Conservation (phyloP, 2,113 vertebrate species). For the Coptodon bakossiorum region DNA sequence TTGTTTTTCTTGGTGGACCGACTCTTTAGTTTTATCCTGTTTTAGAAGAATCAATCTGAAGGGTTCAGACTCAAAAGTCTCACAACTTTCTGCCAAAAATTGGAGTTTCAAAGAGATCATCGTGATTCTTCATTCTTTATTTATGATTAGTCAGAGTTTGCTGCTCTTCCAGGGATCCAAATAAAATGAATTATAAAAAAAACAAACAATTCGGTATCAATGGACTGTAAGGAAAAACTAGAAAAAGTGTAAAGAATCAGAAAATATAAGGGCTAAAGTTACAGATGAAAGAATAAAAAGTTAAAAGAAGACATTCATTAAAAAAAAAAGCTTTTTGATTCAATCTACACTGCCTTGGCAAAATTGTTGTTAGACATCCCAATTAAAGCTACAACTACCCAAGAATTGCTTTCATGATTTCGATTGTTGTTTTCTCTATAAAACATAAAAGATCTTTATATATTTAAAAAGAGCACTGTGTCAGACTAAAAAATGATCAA, state of each 20-base stretch:
- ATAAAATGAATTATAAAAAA: background rate
- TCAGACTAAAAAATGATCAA: background rate
- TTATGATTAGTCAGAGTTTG: background rate
- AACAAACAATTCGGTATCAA: fast-evolving
- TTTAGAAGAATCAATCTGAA: background rate
- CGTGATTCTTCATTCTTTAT: background rate
- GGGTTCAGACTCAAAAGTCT: background rate
- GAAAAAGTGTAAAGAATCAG: background rate
- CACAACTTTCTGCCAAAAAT: background rate
- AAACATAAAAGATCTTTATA: background rate
- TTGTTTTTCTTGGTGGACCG: background rate
- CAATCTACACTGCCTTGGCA: background rate
- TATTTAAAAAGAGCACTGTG: background rate
- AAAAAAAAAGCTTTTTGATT: background rate
- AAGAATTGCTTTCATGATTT: background rate
- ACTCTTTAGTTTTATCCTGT: background rate
- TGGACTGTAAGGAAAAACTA: background rate
- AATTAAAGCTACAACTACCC: background rate
- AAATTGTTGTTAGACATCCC: background rate
- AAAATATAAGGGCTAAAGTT: background rate
- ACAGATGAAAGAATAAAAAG: background rate
- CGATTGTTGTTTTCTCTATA: background rate
- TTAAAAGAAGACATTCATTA: background rate
- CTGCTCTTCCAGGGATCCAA: background rate
- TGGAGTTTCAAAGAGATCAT: background rate